Evolutionary conservation across 2,888 invertebrate genomes (phyloP), one percentile per base, ranked within the genome.

Genomic region (Mechanitis messenoides): DNA sequence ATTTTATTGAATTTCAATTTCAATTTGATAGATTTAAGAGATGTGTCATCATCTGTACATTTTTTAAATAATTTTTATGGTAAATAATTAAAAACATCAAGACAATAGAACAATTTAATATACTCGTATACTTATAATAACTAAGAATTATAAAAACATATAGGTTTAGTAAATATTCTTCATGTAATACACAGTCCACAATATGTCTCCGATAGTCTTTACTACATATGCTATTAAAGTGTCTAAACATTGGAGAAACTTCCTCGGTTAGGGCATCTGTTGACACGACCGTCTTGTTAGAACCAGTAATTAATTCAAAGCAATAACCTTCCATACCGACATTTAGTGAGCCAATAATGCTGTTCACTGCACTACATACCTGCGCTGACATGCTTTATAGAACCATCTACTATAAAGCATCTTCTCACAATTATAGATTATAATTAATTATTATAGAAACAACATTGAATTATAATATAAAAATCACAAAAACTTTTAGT

Each of bases 231-330:
- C 50, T 58, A 55, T 58, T 47, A 57, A 58, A 58, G 54, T 53
- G 45, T 45, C 61, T 63, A 38, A 60, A 45, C 54, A 55, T 45
- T 46, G 50, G 59, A 63, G 61, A 55, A 50, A 63, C 58, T 59
- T 58, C 61, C 46, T 61, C 53, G 47, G 58, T 59, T 66, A 61
- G 67, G 60, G 62, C 67, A 66, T 64, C 65, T 67, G 68, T 65
- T 69, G 68, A 67, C 67, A 66, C 54, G 62, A 56, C 64, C 64
- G 62, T 62, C 68, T 63, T 68, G 69, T 67, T 68, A 61, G 63
- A 65, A 58, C 67, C 57, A 58, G 64, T 69, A 67, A 69, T 69
- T 69, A 69, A 68, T 69, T 64, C 63, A 63, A 62, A 67, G 67
- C 69, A 64, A 69, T 64, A 64, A 65, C 66, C 65, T 65, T 55